Evolutionary conservation across 2,113 vertebrate species (phyloP).

Genomic region (Chloroceryle aenea): DNA sequence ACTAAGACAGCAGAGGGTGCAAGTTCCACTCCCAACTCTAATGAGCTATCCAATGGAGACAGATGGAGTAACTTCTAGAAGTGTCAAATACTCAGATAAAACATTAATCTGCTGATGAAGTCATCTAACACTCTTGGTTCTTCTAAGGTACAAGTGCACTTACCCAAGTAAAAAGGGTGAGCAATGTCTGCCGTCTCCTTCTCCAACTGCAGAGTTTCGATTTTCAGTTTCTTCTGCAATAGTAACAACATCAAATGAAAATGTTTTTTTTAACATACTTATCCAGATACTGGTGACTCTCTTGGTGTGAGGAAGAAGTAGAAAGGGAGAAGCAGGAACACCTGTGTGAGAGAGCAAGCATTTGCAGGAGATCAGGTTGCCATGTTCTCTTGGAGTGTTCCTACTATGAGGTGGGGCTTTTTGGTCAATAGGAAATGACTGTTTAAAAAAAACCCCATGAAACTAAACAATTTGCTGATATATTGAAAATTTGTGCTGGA

Average conservation of each 20-base stretch:
- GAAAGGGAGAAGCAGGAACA: background rate
- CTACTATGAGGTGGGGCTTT: background rate
- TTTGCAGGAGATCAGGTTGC: background rate
- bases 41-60: background rate
- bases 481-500: background rate
- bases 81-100: background rate
- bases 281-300: background rate
- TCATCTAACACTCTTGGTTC: background rate
- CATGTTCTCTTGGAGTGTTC: background rate
- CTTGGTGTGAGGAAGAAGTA: background rate
- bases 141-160: conserved; percentile 49
- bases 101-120: background rate
- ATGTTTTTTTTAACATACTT: background rate
- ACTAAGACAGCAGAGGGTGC: background rate
- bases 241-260: conserved; percentile 20
- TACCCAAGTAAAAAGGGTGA: conserved; percentile 85
- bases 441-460: background rate
- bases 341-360: fast-evolving
- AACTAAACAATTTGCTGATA: background rate
- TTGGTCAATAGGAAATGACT: background rate
- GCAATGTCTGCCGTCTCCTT: conserved; percentile 82
- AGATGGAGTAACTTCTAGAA: background rate
- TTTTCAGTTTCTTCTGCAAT: conserved; percentile 83
- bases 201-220: conserved; percentile 84
- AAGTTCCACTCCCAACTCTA: background rate